Conservation (phyloP, 2,888 invertebrate genomes). For the Endotricha flammealis region DNA sequence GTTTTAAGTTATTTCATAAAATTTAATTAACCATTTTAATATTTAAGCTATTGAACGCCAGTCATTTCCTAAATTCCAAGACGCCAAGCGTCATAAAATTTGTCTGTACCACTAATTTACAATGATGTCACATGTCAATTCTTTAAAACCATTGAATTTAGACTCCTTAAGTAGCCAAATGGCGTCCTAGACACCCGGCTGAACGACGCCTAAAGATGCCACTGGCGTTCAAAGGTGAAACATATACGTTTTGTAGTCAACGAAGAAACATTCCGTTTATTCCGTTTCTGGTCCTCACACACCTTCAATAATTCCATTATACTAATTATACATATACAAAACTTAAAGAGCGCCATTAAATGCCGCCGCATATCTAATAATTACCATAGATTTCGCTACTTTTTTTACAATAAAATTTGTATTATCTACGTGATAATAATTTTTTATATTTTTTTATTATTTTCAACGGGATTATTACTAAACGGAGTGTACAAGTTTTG, state of each 20-base stretch:
- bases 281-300: constrained; percentile 41
- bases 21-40: too few relatives aligned
- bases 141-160: too few relatives aligned
- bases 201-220: too few relatives aligned
- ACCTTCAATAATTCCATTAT: constrained; percentile 35
- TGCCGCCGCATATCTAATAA: constrained; percentile 34
- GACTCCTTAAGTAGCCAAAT: too few relatives aligned
- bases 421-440: constrained; percentile 9
- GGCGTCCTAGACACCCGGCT: too few relatives aligned
- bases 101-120: too few relatives aligned
- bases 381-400: constrained; percentile 32
- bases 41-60: too few relatives aligned
- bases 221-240: too few relatives aligned
- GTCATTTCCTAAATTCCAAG: too few relatives aligned
- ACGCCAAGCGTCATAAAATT: too few relatives aligned
- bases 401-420: constrained; percentile 9
- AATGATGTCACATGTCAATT: too few relatives aligned
- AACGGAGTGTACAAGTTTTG: neutral
- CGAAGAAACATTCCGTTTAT: constrained; percentile 26
- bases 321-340: constrained; percentile 52
- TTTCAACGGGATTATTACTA: neutral
- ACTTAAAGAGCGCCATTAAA: constrained; percentile 48
- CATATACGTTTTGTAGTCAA: constrained; percentile 1
- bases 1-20: too few relatives aligned
- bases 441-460: constrained; percentile 6